These are phyloP conservation scores for Ispidina lecontei DNA, from an alignment of 2,797 vertebrate genomes.

Conservation along the genomic window DNA sequence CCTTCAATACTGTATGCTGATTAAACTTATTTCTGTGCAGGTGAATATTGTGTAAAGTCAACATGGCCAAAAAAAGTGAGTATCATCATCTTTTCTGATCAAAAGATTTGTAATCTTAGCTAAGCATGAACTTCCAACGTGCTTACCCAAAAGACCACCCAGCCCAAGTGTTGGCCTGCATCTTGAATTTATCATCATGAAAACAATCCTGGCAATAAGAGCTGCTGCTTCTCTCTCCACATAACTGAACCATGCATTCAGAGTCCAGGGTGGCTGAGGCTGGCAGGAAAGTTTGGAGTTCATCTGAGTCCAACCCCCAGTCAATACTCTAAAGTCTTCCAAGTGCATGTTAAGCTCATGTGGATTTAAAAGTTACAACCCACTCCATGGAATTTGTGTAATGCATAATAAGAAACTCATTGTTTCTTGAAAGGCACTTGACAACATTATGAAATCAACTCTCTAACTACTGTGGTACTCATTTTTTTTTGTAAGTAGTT, in stretches of 20 bases:
- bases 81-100: background rate
- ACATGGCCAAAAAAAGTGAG: background rate
- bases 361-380: background rate
- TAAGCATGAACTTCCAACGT: background rate
- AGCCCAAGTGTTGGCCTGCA: background rate
- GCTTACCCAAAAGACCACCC: background rate
- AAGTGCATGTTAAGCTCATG: rapidly evolving
- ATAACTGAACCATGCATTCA: background rate
- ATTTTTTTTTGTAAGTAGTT: background rate
- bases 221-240: background rate
- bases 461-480: background rate
- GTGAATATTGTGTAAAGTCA: background rate
- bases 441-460: background rate
- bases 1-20: background rate
- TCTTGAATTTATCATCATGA: background rate
- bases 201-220: background rate
- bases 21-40: background rate
- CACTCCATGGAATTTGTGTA: background rate
- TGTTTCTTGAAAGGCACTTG: background rate
- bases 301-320: rapidly evolving
- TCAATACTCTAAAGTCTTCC: background rate
- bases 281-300: background rate
- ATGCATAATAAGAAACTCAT: background rate
- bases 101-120: background rate
- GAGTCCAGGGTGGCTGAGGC: background rate